phyloP scores from a whole-genome alignment of 1,140 invertebrate species.

The Drosophila rufa region DNA sequence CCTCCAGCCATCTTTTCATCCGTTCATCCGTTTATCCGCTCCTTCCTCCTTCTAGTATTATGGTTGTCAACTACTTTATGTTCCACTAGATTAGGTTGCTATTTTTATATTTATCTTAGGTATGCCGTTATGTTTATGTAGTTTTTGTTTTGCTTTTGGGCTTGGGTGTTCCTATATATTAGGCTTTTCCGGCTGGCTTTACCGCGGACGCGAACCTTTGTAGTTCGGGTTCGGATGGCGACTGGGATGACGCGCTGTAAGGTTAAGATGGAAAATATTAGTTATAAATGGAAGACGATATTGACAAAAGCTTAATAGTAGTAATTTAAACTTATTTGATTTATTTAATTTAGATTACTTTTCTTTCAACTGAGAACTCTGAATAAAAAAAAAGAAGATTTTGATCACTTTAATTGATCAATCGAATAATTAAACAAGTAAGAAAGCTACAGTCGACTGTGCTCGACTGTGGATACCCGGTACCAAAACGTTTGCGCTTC shows the following conservation, averaged over 20 bases:
- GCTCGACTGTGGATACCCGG: too few relatives aligned
- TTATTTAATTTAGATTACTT: not conserved
- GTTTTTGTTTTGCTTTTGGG: constrained; percentile 58
- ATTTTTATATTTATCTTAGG: constrained; percentile 84
- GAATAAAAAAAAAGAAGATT: too few relatives aligned
- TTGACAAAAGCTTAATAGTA: too few relatives aligned
- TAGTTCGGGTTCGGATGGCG: constrained; percentile 85
- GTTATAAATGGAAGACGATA: not conserved
- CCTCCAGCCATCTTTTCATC: constrained; percentile 11
- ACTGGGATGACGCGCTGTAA: constrained; percentile 78
- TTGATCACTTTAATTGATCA: too few relatives aligned
- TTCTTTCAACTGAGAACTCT: too few relatives aligned
- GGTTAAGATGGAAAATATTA: not conserved
- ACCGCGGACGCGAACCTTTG: constrained; percentile 81
- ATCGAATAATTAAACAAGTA: too few relatives aligned
- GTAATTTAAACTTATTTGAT: too few relatives aligned
- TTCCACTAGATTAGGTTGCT: constrained; percentile 83
- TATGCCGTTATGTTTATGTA: constrained; percentile 82
- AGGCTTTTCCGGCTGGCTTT: constrained; percentile 44
- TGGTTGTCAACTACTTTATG: constrained; percentile 78
- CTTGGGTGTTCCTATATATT: constrained; percentile 33
- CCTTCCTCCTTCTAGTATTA: constrained; percentile 32
- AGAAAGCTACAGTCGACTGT: too few relatives aligned
- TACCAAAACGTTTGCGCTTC: too few relatives aligned
- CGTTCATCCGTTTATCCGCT: constrained; percentile 18